Conservation (phyloP, 2,797 vertebrate species). For the Remorina albescens region DNA sequence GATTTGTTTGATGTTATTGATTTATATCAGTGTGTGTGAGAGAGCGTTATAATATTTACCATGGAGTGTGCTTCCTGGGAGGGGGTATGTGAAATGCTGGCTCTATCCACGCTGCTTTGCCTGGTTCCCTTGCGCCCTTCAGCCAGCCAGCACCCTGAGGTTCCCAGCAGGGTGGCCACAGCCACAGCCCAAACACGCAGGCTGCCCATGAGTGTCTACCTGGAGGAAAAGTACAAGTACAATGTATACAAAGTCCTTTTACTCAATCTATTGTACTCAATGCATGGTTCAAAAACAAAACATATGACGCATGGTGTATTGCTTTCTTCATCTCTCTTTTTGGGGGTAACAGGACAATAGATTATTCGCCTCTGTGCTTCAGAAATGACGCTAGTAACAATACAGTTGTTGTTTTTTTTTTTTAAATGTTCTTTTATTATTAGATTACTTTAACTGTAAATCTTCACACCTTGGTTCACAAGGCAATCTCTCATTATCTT, state of each 20-base stretch:
- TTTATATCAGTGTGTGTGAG: constrained; percentile 15
- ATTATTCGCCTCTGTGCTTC: too few relatives aligned
- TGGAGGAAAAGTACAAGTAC: constrained; percentile 72
- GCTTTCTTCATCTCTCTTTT: constrained; percentile 1
- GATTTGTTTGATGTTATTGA: constrained; percentile 35
- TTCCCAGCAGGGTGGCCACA: constrained; percentile 85
- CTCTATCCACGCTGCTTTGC: constrained; percentile 78
- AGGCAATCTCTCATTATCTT: constrained; percentile 26
- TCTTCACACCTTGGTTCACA: constrained; percentile 20
- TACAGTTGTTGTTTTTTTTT: not conserved
- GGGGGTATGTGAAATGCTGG: constrained; percentile 59
- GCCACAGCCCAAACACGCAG: constrained; percentile 87
- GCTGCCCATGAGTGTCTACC: constrained; percentile 86
- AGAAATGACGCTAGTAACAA: too few relatives aligned
- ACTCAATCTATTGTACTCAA: not conserved
- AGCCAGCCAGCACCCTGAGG: constrained; percentile 77
- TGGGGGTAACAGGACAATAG: not conserved
- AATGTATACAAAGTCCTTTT: constrained; percentile 13
- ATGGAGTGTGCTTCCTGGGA: constrained; percentile 69
- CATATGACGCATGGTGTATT: not conserved
- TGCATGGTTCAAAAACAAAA: not conserved
- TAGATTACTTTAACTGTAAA: constrained; percentile 5
- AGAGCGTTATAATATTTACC: constrained; percentile 79
- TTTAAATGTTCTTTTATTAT: not conserved
- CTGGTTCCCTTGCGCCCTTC: constrained; percentile 75